Conservation (phyloP, 1,140 invertebrate genomes). For the Scaptodrosophila lebanonensis region DNA sequence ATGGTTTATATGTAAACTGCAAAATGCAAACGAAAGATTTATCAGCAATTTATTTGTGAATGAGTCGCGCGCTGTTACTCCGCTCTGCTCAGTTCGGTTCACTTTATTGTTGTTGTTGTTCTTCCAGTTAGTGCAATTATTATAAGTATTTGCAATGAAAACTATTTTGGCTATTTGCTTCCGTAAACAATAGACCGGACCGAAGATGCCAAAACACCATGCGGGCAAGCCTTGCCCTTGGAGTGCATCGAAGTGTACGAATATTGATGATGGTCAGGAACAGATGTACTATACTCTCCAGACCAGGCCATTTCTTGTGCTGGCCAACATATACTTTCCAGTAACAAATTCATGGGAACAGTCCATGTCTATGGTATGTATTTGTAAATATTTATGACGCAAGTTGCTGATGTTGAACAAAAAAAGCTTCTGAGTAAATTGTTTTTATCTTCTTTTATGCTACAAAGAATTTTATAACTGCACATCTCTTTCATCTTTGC, state of each 20-base stretch:
- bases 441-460: too few species aligned
- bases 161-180: slow-evolving; percentile 31
- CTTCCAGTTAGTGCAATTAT: slow-evolving; percentile 29
- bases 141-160: slow-evolving; percentile 42
- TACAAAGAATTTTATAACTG: too few species aligned
- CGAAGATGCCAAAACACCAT: slow-evolving; percentile 11
- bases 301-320: too few species aligned
- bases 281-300: too few species aligned
- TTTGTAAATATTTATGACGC: too few species aligned
- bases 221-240: too few species aligned
- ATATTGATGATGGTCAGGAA: slow-evolving; percentile 19
- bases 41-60: slow-evolving; percentile 57
- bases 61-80: slow-evolving; percentile 36
- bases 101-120: slow-evolving; percentile 6
- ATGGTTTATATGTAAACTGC: slow-evolving; percentile 56
- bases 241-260: neutral
- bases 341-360: too few species aligned
- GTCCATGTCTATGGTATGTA: too few species aligned
- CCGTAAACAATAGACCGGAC: slow-evolving; percentile 25
- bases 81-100: neutral
- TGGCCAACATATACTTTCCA: too few species aligned
- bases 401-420: too few species aligned
- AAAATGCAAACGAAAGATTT: slow-evolving; percentile 59
- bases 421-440: too few species aligned
- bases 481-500: too few species aligned